Evolutionary conservation across 1,140 invertebrate species (phyloP), one percentile per base, ranked within the genome.

Genomic region (Brachionus manjavacas): DNA sequence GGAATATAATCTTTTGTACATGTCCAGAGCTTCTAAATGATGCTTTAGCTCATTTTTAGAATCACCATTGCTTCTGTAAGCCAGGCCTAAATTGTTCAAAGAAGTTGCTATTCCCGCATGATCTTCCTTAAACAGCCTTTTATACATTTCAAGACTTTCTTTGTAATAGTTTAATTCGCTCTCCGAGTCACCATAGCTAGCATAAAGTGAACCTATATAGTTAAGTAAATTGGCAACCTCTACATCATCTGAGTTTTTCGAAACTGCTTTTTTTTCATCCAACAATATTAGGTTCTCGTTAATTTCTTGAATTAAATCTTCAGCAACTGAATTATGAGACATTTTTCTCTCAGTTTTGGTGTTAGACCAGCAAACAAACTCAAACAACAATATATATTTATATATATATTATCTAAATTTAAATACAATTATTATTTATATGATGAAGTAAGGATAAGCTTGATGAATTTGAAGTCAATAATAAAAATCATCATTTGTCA

Each of bases 151-250:
- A 9, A 76, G 25, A 7, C 72, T 76, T 12, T 76, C 72, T 76
- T 76, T 76, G n/a, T 76, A 76, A 76, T 76, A 49, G 7, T 76
- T 49, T 28, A 76, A 49, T 46, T 76, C 72, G 20, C 46, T 76
- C 6, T 76, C 72, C 6, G 39, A n/a, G 23, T 76, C 72, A 76
- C 72, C 72, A 49, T 52, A 76, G 14, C 41, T 76, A 0, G 72
- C 72, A 49, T 76, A 76, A 8, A 76, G 25, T 8, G 72, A 76
- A 4, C 72, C 72, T 12, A 76, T 49, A 9, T 76, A 76, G 28
- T 76, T 76, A 12, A 76, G 16, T 2, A 76, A 49, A 76, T 76
- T 76, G 6, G 72, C 72, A 3, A 76, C 23, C 46, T 76, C 72
- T n/a, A 76, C 72, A 46, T 76, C 16, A 9, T 76, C 72, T 46